Evolutionary conservation across 2,888 invertebrate species (phyloP), one percentile per base, ranked within the genome.

Genomic region (Trachelus stipa): DNA sequence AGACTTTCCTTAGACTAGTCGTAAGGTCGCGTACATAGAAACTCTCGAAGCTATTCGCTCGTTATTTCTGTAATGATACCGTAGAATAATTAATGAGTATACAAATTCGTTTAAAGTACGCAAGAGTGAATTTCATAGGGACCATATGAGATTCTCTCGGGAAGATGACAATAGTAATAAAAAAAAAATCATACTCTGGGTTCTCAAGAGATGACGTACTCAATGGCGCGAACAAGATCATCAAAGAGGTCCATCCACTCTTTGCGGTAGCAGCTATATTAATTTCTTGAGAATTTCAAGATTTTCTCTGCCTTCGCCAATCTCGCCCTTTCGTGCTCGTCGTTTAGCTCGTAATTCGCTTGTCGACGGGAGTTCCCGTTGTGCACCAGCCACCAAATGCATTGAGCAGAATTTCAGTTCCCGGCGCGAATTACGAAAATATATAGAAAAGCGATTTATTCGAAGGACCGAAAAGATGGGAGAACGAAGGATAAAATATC

Each of bases 151-250:
- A 56, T 56, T 56, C 23, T 56, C 56, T 56, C 23, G 23, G 9
- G 56, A 15, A 56, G 56, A 23, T 56, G 23, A 23, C 15, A 23
- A 56, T 56, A 23, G 56, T 23, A 56, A 56, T 9, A 23, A 56
- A 56, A 40, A 56, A 40, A 56, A 9, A 2, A 15, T 56, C 23
- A 9, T 56, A 23, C 56, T 56, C 6, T 23, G 56, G 2, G 9
- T 56, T 56, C 15, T 23, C 75, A 80, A 77, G 77, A 78, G 81
- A 74, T 80, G 86, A 86, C 87, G 85, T 77, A 81, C 82, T 82
- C 83, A 81, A 88, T 86, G 86, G 87, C 79, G 88, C 84, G 88
- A 88, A 88, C 88, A 88, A 86, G 87, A 88, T 88, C 87, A 87
- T 88, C 88, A 88, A 88, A 88, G 87, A 80, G 80, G 74, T 40